Percentiles rank a stretch among this genome's conserved stretches.
Conservation (phyloP, 35 echinoderm and acorn worm species). For the Heliocidaris erythrogramma region DNA sequence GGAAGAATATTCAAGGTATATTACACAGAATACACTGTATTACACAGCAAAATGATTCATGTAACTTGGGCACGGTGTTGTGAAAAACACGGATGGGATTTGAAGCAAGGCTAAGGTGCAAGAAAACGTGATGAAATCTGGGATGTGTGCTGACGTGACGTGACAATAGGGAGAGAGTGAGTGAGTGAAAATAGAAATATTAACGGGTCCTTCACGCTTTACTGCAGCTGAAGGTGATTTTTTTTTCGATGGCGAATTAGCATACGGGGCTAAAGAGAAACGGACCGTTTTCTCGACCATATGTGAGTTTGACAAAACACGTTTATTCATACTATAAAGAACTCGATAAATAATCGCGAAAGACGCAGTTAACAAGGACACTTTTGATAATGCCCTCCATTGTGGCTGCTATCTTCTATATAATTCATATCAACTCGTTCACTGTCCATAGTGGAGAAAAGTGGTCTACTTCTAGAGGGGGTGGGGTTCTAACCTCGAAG, state of each 20-base stretch:
- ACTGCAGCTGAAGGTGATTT: background rate
- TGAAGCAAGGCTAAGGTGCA: background rate
- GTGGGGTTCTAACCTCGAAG: background rate
- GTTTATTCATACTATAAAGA: background rate
- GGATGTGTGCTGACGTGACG: background rate
- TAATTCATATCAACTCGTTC: background rate
- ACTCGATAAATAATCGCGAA: background rate
- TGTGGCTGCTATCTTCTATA: background rate
- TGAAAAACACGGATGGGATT: background rate
- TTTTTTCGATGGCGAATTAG: too few species aligned
- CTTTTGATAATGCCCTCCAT: background rate
- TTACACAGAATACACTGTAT: too few species aligned
- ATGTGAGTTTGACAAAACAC: background rate
- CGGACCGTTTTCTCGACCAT: background rate
- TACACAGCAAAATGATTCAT: too few species aligned
- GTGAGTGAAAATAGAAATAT: background rate
- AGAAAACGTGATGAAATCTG: background rate
- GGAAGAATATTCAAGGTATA: too few species aligned
- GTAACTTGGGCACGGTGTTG: too few species aligned
- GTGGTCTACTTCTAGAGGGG: too few species aligned
- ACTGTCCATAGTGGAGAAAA: too few species aligned
- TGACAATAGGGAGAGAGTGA: background rate
- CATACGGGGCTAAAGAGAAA: too few species aligned
- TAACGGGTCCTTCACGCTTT: background rate
- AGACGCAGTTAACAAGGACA: background rate